Evolutionary conservation across 2,113 vertebrate species (phyloP), one percentile per base, ranked within the genome.

Genomic region (Eretmochelys imbricata): DNA sequence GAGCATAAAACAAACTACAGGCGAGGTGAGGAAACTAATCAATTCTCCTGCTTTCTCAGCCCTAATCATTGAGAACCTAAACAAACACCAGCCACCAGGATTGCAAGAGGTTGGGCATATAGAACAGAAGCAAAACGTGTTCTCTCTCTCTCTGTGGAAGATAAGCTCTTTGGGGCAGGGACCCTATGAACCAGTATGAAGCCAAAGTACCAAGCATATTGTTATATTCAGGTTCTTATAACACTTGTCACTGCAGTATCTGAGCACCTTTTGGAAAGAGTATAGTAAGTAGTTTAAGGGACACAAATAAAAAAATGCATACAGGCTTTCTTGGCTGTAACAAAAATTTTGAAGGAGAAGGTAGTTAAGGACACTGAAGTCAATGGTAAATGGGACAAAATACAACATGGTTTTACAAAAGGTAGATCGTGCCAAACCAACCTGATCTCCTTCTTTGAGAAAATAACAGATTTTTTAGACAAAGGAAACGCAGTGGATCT

Each of bases 121-220:
- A 1, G 22, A 80, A 65, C 42, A 65, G 0, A 1, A 42, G 48
- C 31, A 80, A 62, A 48, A 80, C 10, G 8, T 14, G 0, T 27
- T 6, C 57, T 82, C 62, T 82, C 24, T 55, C 0, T 1, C 62
- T 82, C 24, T 55, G 0, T 1, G 12, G 50, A 80, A 65, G 38
- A n/a, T 11, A 91, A n/a, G 17, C 2, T 17, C 14, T 10, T 46
- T 7, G 5, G 19, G 20, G 7, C 20, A 83, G 75, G 20, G 82
- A 38, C 65, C 22, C 10, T 62, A 31, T 31, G 29, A 24, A 62
- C 57, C 14, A 12, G 57, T 62, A 62, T 62, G 57, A 62, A 62
- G 57, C 29, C 10, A 13, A 29, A 59, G 57, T 12, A 59, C 57
- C 57, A 31, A 62, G 57, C 57, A 31, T 62, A 31, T 14, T 62